These are phyloP conservation scores for Mesocentrotus franciscanus DNA, from an alignment of 53 echinoderm and acorn worm genomes.

Conservation along the genomic window DNA sequence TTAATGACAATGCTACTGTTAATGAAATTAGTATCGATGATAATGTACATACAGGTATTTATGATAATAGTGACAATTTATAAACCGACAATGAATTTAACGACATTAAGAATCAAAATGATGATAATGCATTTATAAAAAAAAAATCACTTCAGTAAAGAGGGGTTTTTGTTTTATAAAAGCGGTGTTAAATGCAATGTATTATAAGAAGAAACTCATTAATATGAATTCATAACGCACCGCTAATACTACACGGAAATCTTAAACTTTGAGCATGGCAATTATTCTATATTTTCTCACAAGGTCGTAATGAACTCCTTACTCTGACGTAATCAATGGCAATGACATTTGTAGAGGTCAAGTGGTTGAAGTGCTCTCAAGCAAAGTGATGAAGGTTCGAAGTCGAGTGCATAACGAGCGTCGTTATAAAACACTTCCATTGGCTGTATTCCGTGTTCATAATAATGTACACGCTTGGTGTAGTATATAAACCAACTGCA, in stretches of 20 bases:
- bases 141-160: too few species aligned
- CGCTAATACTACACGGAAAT: neutral
- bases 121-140: too few species aligned
- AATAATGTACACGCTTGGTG: neutral
- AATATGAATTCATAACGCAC: too few species aligned
- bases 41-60: too few species aligned
- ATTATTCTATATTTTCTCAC: neutral
- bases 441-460: neutral
- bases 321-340: neutral
- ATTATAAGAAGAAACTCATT: too few species aligned
- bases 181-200: too few species aligned
- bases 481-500: neutral
- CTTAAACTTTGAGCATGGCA: neutral
- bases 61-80: too few species aligned
- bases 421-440: neutral
- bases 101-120: too few species aligned
- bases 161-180: too few species aligned
- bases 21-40: too few species aligned
- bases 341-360: neutral
- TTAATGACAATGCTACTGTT: too few species aligned
- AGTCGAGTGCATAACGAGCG: neutral
- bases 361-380: conserved; percentile 19
- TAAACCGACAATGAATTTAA: too few species aligned
- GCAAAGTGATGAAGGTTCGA: conserved; percentile 10
- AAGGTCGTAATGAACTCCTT: neutral